Evolutionary conservation across 2,797 vertebrate species (phyloP), one percentile per base, ranked within the genome.

Genomic region (Heteromormyrus szaboi): DNA sequence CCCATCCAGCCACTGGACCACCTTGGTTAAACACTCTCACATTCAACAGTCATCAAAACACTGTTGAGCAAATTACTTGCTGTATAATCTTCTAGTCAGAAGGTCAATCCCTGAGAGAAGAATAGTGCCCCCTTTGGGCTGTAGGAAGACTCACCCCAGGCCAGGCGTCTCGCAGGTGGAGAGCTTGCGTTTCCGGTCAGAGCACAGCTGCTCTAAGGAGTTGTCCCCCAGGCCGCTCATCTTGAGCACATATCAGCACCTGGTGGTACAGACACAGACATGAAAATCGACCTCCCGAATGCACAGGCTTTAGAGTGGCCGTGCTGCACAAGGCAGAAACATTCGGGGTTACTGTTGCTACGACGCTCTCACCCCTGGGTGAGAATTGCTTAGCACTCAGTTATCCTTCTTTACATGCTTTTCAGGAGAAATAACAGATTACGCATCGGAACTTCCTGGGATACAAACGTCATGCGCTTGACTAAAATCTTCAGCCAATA

Each of bases 191-290:
- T 99, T 99, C 92, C 98, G 97, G 91, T 99, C 97, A 9, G 95
- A 96, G 94, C 97, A 95, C 95, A 98, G 92, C 1, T 96, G 95
- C 93, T 98, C 98, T 95, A 98, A 95, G 90, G 96, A 95, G 93
- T 96, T 98, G 93, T 99, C 98, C 95, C 97, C 97, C 93, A 98
- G 92, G 91, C 97, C 97, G 91, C 97, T 99, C 98, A 99, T 99
- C 91, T 94, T 98, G 95, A 96, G 92, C 94, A 94, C 90, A 95
- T 97, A 97, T 98, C 96, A 98, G 97, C 96, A 96, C 96, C 98
- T 99, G 93, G 88, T 94, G 92, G 53, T 44, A 85, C 50, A 56
- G 6, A 79, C 50, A 37, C 11, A 7, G 50, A n/a, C 5, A n/a
- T 54, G 44, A 51, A 54, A 29, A 54, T 14, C 25, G n/a, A n/a